Conservation (phyloP, 2,888 invertebrate genomes). For the Tetragonisca angustula region DNA sequence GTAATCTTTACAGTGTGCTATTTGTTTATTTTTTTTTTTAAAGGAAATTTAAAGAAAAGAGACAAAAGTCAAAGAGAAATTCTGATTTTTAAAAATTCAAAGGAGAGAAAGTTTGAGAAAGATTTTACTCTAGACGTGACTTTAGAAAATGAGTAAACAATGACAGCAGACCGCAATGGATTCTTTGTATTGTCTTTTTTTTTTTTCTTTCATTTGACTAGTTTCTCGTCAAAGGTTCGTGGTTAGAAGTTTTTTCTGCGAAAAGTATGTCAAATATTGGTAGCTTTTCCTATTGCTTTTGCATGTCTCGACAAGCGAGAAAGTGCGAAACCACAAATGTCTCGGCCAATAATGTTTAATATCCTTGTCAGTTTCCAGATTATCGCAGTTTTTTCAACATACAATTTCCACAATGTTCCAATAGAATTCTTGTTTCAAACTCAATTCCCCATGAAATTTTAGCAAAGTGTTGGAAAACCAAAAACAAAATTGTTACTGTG, state of each 20-base stretch:
- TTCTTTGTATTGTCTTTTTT: background rate
- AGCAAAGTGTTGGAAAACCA: too few relatives aligned
- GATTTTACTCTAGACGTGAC: too few relatives aligned
- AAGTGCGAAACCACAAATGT: conserved; percentile 50
- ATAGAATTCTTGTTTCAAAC: background rate
- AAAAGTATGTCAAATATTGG: conserved; percentile 45
- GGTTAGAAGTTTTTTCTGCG: conserved; percentile 11
- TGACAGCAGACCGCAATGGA: background rate
- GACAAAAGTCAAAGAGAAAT: too few relatives aligned
- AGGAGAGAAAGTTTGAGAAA: too few relatives aligned
- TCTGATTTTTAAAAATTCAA: too few relatives aligned
- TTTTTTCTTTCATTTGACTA: background rate
- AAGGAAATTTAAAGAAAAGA: too few relatives aligned
- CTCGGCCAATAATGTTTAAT: background rate
- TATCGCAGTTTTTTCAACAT: background rate
- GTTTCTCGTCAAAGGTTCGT: conserved; percentile 8
- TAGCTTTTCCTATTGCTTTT: conserved; percentile 49
- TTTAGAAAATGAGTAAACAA: background rate
- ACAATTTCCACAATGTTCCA: background rate
- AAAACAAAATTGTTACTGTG: too few relatives aligned
- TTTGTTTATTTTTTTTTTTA: too few relatives aligned
- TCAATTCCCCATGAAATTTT: background rate
- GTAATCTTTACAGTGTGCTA: too few relatives aligned
- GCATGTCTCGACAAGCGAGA: conserved; percentile 38
- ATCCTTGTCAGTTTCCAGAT: background rate